These are phyloP conservation scores for Drosophila neotestacea DNA, from an alignment of 2,888 invertebrate species.

Conservation along the genomic window DNA sequence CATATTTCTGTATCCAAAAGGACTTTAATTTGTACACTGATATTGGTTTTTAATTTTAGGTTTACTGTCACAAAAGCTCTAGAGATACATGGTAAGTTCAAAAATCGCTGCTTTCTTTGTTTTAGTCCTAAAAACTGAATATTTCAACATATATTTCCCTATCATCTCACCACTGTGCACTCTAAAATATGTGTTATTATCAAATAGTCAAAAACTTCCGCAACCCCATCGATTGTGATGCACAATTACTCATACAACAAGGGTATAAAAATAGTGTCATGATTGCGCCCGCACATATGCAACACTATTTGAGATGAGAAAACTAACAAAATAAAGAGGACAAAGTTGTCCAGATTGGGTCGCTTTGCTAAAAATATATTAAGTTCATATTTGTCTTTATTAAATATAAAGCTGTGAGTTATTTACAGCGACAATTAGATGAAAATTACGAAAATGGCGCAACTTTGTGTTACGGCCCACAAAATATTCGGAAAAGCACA, in stretches of 20 bases:
- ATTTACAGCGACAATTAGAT: conserved; percentile 33
- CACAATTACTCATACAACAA: conserved; percentile 5
- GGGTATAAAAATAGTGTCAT: neutral
- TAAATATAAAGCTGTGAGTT: conserved; percentile 6
- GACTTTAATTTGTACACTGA: no score
- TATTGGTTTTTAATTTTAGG: no score
- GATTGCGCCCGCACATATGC: conserved; percentile 5
- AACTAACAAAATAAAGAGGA: neutral
- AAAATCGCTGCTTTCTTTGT: no score
- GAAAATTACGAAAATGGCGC: conserved; percentile 13
- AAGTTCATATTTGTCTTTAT: conserved; percentile 9
- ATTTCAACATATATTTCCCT: no score
- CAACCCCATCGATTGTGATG: conserved; percentile 1
- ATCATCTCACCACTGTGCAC: no score
- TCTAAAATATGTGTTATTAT: neutral
- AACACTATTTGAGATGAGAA: neutral
- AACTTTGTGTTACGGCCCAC: conserved; percentile 19
- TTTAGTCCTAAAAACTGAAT: no score
- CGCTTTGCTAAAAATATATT: conserved; percentile 9
- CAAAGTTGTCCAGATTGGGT: neutral
- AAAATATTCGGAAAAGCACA: conserved; percentile 2
- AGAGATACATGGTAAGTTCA: no score
- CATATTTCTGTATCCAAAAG: no score
- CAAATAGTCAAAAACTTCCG: neutral
- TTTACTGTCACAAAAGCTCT: no score